Percentiles rank a stretch among this genome's conserved stretches.
phyloP scores from a whole-genome alignment of 2,113 vertebrate species.

The Prionailurus viverrinus region DNA sequence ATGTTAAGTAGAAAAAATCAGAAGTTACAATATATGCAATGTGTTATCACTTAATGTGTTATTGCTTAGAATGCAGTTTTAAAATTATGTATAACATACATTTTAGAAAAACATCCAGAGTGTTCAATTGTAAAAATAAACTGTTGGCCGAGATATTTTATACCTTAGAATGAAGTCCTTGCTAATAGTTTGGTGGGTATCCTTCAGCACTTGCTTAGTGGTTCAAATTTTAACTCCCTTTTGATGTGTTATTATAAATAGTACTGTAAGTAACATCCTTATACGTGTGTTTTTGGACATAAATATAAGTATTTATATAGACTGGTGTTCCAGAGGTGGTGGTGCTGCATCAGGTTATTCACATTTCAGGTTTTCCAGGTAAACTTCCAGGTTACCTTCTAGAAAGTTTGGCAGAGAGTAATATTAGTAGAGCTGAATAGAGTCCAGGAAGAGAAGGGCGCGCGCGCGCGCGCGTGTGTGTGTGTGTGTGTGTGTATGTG shows the following conservation, averaged over 20 bases:
- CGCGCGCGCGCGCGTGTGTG: no score
- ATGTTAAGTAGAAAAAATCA: not conserved
- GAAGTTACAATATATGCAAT: not conserved
- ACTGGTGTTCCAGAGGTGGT: not conserved
- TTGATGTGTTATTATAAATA: not conserved
- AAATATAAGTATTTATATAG: not conserved
- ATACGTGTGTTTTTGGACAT: not conserved
- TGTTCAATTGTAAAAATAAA: constrained; percentile 55
- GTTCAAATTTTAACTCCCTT: constrained; percentile 51
- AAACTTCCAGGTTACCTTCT: not conserved
- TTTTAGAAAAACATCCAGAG: not conserved
- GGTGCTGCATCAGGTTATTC: not conserved
- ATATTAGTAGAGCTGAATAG: constrained; percentile 20
- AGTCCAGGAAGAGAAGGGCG: not conserved
- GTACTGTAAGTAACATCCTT: not conserved
- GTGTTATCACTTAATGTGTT: not conserved
- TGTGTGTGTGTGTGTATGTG: not conserved
- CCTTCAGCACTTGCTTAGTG: not conserved
- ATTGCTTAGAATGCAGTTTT: constrained; percentile 4
- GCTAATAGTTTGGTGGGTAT: not conserved
- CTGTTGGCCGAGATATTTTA: not conserved
- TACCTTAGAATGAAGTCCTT: not conserved
- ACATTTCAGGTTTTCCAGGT: not conserved
- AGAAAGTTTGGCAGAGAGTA: constrained; percentile 24
- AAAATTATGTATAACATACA: not conserved